Evolutionary conservation across 1,140 invertebrate genomes (phyloP), one percentile per base, ranked within the genome.

Genomic region (Phenacoccus solenopsis): DNA sequence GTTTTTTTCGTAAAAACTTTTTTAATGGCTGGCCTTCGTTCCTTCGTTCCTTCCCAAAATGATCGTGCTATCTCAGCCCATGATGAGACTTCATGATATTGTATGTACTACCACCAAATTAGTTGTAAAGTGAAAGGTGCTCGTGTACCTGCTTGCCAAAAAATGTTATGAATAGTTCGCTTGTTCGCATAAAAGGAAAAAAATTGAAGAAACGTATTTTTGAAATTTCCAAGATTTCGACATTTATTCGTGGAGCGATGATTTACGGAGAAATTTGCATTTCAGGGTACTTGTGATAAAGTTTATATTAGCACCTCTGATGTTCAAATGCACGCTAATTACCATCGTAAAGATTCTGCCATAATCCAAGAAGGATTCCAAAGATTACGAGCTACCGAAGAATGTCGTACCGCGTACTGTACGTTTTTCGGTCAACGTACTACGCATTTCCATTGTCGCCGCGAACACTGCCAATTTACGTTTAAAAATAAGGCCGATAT

Each of bases 401-500:
- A 91, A 78, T 97, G 94, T 79, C 87, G 87, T 0, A 88, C 90
- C 1, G 84, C 87, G 0, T 86, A 90, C 74, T 98, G 96, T 79
- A 84, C 88, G 24, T 98, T 98, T 79, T 90, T 87, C 75, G 93
- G 93, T n/a, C 95, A 98, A 78, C 81, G 93, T 72, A 98, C 94
- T 22, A 98, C 96, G 7, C 96, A 98, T 79, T 98, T 98, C 81
- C 96, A 98, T 78, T 98, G 96, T 79, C 83, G 93, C 70, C 82
- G 96, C 75, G 81, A 87, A 56, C 88, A 88, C 3, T 98, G 96
- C 81, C 88, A 90, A 72, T 96, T 91, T 78, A 98, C 95, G 0
- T 98, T 98, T 80, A 98, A 98, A 79, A 98, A 98, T 80, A 98
- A 98, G 81, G 94, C 94, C 75, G 96, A 98, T 81, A 98, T 98